Evolutionary conservation across 2,888 invertebrate genomes (phyloP), one percentile per base, ranked within the genome.

Genomic region (Seira sanloemensis): DNA sequence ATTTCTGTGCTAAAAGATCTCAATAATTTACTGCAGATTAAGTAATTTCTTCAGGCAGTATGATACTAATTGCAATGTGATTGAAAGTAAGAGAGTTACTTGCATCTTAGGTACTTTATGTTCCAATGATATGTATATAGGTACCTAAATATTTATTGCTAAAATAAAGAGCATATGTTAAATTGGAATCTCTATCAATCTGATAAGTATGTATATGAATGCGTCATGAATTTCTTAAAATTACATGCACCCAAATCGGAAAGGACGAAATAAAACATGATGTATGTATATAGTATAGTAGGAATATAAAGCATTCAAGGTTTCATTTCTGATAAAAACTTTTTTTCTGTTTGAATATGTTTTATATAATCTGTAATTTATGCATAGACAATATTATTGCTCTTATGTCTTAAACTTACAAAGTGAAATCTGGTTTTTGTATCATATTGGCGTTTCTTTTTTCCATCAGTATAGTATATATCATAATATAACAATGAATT

Each of bases 1-100:
- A 91, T 93, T 90, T 92, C 91, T 23, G 92, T 93, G 77, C 90
- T 94, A 0, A 91, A 92, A 0, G 91, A 92, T 1, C 93, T 94
- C 87, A 94, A 95, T 90, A 91, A 21, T 23, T 62, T 87, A 69
- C 68, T 89, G 19, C 89, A 89, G 77, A 71, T 75, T 9, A 84
- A 84, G 24, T 84, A 78, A 46, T n/a, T n/a, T n/a, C n/a, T n/a
- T n/a, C n/a, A n/a, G n/a, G n/a, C n/a, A n/a, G n/a, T n/a, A n/a
- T n/a, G n/a, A n/a, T n/a, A n/a, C n/a, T n/a, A n/a, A n/a, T n/a
- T n/a, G n/a, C n/a, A n/a, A n/a, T n/a, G n/a, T n/a, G n/a, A n/a
- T n/a, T n/a, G n/a, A n/a, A n/a, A n/a, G n/a, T n/a, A n/a, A n/a
- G n/a, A n/a, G n/a, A n/a, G n/a, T n/a, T n/a, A n/a, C n/a, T n/a